Evolutionary conservation across 2,888 invertebrate species (phyloP).

Genomic region (Blastobasis lacticolella): DNA sequence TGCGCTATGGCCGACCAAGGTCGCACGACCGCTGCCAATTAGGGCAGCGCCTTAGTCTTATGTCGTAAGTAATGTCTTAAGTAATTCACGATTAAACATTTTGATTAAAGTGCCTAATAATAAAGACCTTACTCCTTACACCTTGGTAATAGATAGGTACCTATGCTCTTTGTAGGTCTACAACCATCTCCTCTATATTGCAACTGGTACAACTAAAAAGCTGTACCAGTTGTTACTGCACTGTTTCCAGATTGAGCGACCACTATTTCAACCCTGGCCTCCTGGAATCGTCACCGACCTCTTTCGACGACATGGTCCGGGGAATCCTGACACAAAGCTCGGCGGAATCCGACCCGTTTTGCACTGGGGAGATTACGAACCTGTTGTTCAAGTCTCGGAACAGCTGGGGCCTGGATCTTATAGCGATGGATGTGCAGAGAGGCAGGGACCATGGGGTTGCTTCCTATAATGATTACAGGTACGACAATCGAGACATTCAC

Average conservation of each 20-base stretch:
- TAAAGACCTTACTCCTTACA: no score
- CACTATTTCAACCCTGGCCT: constrained; percentile 72
- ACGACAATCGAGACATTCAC: neutral
- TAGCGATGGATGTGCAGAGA: constrained; percentile 78
- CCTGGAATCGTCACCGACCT: constrained; percentile 57
- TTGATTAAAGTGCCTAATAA: no score
- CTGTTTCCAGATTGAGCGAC: constrained; percentile 65
- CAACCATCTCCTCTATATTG: no score
- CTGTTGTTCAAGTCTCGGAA: constrained; percentile 59
- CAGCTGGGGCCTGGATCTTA: constrained; percentile 74
- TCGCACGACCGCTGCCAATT: no score
- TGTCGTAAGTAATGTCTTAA: no score
- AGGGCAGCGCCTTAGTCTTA: no score
- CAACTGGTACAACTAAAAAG: no score
- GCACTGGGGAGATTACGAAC: constrained; percentile 65
- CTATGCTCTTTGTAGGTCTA: no score
- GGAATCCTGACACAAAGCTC: constrained; percentile 72
- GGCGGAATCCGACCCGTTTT: constrained; percentile 71
- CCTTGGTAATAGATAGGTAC: no score
- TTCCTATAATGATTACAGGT: constrained; percentile 78
- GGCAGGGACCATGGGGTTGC: constrained; percentile 78
- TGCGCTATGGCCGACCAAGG: no score
- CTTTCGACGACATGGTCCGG: constrained; percentile 70
- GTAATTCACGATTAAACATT: no score
- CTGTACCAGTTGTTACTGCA: no score